These are phyloP conservation scores for Melanotus villosus DNA, from an alignment of 2,888 invertebrate species.

Conservation along the genomic window DNA sequence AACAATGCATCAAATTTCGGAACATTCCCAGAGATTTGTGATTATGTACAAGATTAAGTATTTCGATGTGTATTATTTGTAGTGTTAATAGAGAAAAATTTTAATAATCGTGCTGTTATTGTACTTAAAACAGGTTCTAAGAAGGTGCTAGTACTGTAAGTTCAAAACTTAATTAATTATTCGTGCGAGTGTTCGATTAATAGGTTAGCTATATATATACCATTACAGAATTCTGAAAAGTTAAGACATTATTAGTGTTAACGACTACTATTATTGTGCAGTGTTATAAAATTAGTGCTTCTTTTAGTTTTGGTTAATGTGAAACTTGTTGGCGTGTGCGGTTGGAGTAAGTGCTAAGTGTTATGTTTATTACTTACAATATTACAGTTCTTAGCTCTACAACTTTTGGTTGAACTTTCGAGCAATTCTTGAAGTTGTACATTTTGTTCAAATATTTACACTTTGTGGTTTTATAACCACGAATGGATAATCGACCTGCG, in stretches of 20 bases:
- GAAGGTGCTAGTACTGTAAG: no score
- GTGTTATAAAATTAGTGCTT: neutral
- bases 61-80: no score
- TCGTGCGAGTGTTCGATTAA: no score
- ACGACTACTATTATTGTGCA: conserved; percentile 3
- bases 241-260: no score
- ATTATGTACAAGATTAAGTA: neutral
- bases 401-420: neutral
- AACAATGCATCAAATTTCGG: neutral
- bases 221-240: no score
- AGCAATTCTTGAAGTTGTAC: neutral
- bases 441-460: neutral
- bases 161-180: no score
- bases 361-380: conserved; percentile 3
- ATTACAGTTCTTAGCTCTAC: neutral
- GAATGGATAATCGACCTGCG: no score
- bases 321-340: conserved; percentile 17
- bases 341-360: conserved; percentile 23
- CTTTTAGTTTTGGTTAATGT: neutral
- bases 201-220: no score
- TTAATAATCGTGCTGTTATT: no score
- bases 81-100: no score
- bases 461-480: no score
- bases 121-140: no score
- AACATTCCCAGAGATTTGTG: neutral